Evolutionary conservation across 2,113 vertebrate species (phyloP).

Genomic region (Mobula hypostoma): DNA sequence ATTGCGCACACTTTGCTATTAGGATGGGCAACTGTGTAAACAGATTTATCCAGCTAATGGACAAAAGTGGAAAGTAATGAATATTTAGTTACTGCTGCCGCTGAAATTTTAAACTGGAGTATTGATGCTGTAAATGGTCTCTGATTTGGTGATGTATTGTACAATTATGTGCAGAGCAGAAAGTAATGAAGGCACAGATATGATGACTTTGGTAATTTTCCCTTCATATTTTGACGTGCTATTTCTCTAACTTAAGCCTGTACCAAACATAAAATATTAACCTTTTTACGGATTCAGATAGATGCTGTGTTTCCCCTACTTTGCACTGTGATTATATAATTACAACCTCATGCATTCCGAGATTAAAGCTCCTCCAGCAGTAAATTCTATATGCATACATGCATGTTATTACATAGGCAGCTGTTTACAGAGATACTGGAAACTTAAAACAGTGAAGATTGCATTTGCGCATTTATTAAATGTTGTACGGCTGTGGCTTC

Average conservation of each 20-base stretch:
- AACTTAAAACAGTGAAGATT: background rate
- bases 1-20: background rate
- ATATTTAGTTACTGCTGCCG: conserved; percentile 35
- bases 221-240: conserved; percentile 27
- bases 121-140: conserved; percentile 26
- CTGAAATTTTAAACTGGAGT: conserved; percentile 32
- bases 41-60: conserved; percentile 35
- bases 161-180: background rate
- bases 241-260: background rate
- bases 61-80: conserved; percentile 35
- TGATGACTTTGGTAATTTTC: conserved; percentile 32
- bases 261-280: background rate
- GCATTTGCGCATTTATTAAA: background rate
- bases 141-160: conserved; percentile 22
- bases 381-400: background rate
- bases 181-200: background rate
- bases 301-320: background rate
- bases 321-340: background rate
- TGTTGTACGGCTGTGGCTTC: background rate
- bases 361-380: background rate
- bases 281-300: background rate
- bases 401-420: background rate
- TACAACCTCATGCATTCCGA: background rate
- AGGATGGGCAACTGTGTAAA: conserved; percentile 32
- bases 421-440: background rate